Evolutionary conservation across 2,797 vertebrate species (phyloP), one percentile per base, ranked within the genome.

Genomic region (Chelonia mydas): DNA sequence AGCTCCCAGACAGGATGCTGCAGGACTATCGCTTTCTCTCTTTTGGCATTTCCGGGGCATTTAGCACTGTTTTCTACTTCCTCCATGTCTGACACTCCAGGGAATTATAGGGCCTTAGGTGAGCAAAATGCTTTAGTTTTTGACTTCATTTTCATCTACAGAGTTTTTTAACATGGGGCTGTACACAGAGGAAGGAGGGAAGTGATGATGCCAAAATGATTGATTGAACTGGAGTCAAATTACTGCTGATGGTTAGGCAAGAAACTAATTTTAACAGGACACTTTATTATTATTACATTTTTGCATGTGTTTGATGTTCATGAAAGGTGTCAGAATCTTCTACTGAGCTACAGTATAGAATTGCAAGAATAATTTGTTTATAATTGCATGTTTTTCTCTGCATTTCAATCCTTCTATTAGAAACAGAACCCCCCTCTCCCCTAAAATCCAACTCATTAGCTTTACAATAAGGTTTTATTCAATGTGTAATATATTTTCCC

Each of bases 51-150:
- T 78, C 13, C 80, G 45, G 86, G 13, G 59, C 21, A 51, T 12
- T 5, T 85, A 2, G 3, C 54, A 86, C 88, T 25, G 21, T 5
- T 0, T 0, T 23, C 85, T 16, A 37, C 21, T 45, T 74, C 37
- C 37, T 74, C 37, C 5, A 25, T 45, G 10, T 25, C 37, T 74
- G 37, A 41, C 37, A 74, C 19, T 74, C 10, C 21, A 45, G 21
- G 11, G 21, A 74, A 41, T 23, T 41, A 45, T 25, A 41, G 21
- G 23, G 21, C 23, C 19, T 25, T 41, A 41, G 11, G 3, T 41
- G 37, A 37, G n/a, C 3, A 10, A 41, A 74, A 74, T 61, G 13
- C 31, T 33, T 33, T 33, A 15, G 31, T 61, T 61, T 61, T 61
- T 7, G 3, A 61, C 31, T 61, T 61, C 31, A 61, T 61, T 61